phyloP scores from a whole-genome alignment of 2,797 vertebrate species.

The Natrix natrix region DNA sequence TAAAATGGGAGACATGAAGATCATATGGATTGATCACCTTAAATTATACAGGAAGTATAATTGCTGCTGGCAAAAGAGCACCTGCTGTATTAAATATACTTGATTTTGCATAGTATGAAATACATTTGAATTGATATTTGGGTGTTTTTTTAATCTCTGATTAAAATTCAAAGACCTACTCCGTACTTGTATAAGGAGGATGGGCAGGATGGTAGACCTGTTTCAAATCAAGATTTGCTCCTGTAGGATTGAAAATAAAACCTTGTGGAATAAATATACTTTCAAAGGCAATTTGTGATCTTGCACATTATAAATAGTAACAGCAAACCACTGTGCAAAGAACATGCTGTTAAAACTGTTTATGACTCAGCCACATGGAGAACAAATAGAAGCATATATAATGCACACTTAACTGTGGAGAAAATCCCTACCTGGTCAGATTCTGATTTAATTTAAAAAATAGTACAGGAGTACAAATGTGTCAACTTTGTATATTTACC shows the following conservation, averaged over 20 bases:
- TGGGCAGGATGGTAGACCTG: not conserved
- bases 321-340: not conserved
- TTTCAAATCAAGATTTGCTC: not conserved
- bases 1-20: not conserved
- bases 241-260: not conserved
- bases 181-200: too few species aligned
- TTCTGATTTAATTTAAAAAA: not conserved
- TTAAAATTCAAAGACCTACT: not conserved
- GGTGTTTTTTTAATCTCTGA: not conserved
- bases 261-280: not conserved
- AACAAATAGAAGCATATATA: not conserved
- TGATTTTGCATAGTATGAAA: not conserved
- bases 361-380: not conserved
- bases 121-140: not conserved
- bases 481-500: not conserved
- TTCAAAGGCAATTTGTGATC: not conserved
- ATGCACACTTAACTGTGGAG: not conserved
- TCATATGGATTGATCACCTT: not conserved
- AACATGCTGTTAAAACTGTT: not conserved
- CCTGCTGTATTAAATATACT: not conserved
- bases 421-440: not conserved
- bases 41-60: not conserved
- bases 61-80: not conserved
- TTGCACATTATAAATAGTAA: not conserved
- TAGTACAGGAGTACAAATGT: not conserved